phyloP scores from a whole-genome alignment of 2,113 vertebrate genomes.

The Nesogale talazaci region DNA sequence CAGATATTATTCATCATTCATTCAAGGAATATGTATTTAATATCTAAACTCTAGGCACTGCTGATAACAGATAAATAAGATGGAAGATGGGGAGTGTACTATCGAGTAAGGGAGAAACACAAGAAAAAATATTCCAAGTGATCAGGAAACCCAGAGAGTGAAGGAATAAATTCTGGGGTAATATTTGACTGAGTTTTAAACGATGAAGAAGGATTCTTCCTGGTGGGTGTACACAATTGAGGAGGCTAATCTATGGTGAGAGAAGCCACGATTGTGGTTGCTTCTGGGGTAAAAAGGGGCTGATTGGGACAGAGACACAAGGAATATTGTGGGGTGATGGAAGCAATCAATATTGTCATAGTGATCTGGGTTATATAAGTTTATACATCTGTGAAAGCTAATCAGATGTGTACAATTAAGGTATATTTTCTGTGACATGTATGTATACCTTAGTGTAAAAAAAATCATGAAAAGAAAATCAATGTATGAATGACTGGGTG shows the following conservation, averaged over 20 bases:
- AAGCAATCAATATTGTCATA: neutral
- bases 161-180: slow-evolving; percentile 39
- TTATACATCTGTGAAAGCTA: neutral
- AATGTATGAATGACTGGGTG: neutral
- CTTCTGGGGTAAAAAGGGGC: neutral
- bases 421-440: neutral
- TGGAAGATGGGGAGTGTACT: neutral
- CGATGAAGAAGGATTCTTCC: slow-evolving; percentile 11
- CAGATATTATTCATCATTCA: neutral
- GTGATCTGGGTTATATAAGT: neutral
- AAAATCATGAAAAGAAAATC: neutral
- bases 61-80: slow-evolving; percentile 27
- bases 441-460: slow-evolving; percentile 16
- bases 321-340: neutral
- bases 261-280: neutral
- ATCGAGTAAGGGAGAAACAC: neutral
- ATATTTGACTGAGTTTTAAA: slow-evolving; percentile 33
- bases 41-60: neutral
- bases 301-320: neutral
- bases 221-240: neutral
- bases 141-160: slow-evolving; percentile 25
- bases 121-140: slow-evolving; percentile 53
- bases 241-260: neutral
- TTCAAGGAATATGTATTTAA: slow-evolving; percentile 11
- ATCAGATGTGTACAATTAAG: neutral